Evolutionary conservation across 2,888 invertebrate genomes (phyloP).

Genomic region (Junonia oenone): DNA sequence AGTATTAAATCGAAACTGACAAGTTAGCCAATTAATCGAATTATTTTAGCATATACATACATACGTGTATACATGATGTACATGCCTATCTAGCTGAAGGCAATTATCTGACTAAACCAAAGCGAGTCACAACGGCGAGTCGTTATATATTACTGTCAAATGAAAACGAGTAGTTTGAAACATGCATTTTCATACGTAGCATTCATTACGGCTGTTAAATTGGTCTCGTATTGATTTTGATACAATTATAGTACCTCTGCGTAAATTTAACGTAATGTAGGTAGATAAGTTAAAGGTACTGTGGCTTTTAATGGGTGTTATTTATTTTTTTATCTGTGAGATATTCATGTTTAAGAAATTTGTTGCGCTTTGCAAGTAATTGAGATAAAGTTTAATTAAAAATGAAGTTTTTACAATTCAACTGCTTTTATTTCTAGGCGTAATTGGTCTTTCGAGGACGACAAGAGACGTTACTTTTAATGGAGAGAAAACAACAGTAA

Average conservation of each 20-base stretch:
- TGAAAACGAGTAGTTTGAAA: constrained; percentile 18
- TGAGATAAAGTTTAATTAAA: too few species aligned
- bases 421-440: background rate
- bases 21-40: too few species aligned
- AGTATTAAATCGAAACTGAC: too few species aligned
- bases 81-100: background rate
- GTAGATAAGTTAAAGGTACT: too few species aligned
- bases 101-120: constrained; percentile 4
- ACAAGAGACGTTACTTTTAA: constrained; percentile 19
- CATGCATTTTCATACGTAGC: constrained; percentile 2
- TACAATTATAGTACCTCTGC: background rate
- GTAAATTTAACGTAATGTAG: background rate
- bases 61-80: background rate
- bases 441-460: constrained; percentile 3
- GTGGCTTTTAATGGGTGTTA: too few species aligned
- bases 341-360: too few species aligned
- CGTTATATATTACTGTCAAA: constrained; percentile 20
- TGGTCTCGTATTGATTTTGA: constrained; percentile 18
- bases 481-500: constrained; percentile 20
- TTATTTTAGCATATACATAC: too few species aligned
- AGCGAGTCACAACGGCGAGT: constrained; percentile 14
- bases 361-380: too few species aligned
- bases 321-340: too few species aligned
- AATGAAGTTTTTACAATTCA: background rate
- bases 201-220: constrained; percentile 11